Base-by-base conservation (phyloP, 1,140 invertebrate genomes). In the Scylla paramamosain region DNA sequence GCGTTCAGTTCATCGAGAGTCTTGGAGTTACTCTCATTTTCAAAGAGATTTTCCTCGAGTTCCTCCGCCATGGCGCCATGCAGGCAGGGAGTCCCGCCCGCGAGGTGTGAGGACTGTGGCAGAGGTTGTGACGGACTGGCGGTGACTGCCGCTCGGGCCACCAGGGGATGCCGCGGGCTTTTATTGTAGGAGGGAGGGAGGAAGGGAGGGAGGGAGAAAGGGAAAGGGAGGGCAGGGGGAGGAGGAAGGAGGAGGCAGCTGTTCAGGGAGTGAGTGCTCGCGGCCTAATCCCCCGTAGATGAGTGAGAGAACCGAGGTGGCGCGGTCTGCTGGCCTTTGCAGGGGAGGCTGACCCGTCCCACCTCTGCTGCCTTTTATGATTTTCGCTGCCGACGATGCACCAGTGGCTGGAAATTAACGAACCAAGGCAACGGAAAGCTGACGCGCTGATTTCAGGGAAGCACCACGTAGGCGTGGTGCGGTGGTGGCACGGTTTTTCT, bases 181-280 rank as follows among this genome's bases (percentile, higher is more conserved):
- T 77, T 77, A 77, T n/a, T n/a, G 67, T 77, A 8, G 67, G 67
- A 8, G 67, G 2, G 67, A n/a, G 6, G 20, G n/a, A n/a, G 67
- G 67, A n/a, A n/a, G 67, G 67, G n/a, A n/a, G 20, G 20, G 59
- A n/a, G n/a, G n/a, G n/a, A n/a, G n/a, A n/a, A 48, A 48, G 14
- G 46, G 46, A 48, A 48, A 14, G 46, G 4, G 14, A 59, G 10
- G 52, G 52, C 2, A 12, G 16, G 67, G 67, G 8, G 67, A n/a
- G n/a, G n/a, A n/a, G 67, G 67, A n/a, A n/a, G 67, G 67, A n/a
- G n/a, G 67, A 77, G 20, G 67, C 67, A 77, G 67, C 67, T 77
- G 67, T 77, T 25, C n/a, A 25, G 10, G 25, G 20, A 77, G 67
- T 6, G 67, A 77, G 67, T 12, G 52, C 52, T 59, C 67, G 1